Percentiles rank a stretch among this genome's conserved stretches.
These are phyloP conservation scores for Scalopus aquaticus DNA, from an alignment of 2,113 vertebrate species.

Conservation along the genomic window DNA sequence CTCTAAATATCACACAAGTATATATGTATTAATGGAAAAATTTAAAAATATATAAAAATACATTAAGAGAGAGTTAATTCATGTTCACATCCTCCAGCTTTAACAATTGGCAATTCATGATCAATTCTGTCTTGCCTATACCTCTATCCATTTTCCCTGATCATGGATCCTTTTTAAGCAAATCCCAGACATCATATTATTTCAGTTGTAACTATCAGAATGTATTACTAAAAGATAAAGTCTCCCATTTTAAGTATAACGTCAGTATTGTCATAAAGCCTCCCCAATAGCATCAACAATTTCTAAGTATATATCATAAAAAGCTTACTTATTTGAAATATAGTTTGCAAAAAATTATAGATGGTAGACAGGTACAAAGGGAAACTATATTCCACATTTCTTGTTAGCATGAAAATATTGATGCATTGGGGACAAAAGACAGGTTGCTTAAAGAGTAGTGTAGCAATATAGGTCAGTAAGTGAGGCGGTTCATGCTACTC, in stretches of 20 bases:
- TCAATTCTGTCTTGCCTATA: not conserved
- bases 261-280: not conserved
- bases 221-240: not conserved
- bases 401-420: not conserved
- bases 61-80: not conserved
- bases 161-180: slow-evolving; percentile 1
- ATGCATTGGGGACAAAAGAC: not conserved
- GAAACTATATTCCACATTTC: not conserved
- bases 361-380: not conserved
- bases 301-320: not conserved
- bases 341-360: not conserved
- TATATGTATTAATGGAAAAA: not conserved
- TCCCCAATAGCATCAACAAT: not conserved
- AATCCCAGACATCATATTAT: not conserved
- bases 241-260: not conserved
- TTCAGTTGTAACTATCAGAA: not conserved
- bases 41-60: not conserved
- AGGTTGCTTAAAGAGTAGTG: not conserved
- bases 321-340: not conserved
- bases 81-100: not conserved
- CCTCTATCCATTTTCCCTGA: not conserved
- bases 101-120: not conserved
- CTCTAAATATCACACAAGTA: not conserved
- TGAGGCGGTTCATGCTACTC: not conserved
- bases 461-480: not conserved